These are phyloP conservation scores for Pterois miles DNA, from an alignment of 2,797 vertebrate species.

Conservation along the genomic window DNA sequence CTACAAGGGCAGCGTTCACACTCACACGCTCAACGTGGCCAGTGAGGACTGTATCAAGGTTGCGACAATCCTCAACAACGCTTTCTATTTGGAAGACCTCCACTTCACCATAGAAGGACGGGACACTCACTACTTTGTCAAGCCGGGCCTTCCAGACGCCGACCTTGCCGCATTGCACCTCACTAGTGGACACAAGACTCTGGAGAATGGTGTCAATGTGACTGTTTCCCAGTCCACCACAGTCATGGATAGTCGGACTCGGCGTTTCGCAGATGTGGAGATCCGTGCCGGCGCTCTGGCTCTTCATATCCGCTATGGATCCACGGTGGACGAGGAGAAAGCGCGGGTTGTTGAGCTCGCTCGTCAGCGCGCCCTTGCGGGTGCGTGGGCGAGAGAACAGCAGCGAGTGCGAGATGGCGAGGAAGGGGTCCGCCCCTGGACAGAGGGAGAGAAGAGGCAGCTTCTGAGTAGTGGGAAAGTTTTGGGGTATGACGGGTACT, in stretches of 20 bases:
- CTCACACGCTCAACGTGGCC: slow-evolving; percentile 94
- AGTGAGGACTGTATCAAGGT: slow-evolving; percentile 99
- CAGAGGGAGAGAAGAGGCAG: slow-evolving; percentile 98
- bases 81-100: slow-evolving; percentile 96
- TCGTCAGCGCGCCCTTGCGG: slow-evolving; percentile 92
- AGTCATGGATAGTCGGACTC: slow-evolving; percentile 95
- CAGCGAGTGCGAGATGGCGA: slow-evolving; percentile 95
- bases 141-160: slow-evolving; percentile 92
- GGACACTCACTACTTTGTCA: slow-evolving; percentile 98
- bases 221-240: slow-evolving; percentile 97
- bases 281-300: slow-evolving; percentile 91
- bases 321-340: slow-evolving; percentile 96
- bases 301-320: slow-evolving; percentile 96
- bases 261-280: slow-evolving; percentile 97
- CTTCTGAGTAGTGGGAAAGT: slow-evolving; percentile 95
- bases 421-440: slow-evolving; percentile 95
- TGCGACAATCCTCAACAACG: slow-evolving; percentile 95
- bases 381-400: slow-evolving; percentile 95
- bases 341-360: slow-evolving; percentile 94
- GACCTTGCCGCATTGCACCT: slow-evolving; percentile 94
- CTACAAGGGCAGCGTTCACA: slow-evolving; percentile 94
- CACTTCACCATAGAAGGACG: slow-evolving; percentile 95
- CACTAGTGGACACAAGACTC: slow-evolving; percentile 93
- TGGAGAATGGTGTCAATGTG: slow-evolving; percentile 97
- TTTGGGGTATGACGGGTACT: slow-evolving; percentile 97